Conservation (phyloP, 2,113 vertebrate genomes). For the Oncorhynchus mykiss region DNA sequence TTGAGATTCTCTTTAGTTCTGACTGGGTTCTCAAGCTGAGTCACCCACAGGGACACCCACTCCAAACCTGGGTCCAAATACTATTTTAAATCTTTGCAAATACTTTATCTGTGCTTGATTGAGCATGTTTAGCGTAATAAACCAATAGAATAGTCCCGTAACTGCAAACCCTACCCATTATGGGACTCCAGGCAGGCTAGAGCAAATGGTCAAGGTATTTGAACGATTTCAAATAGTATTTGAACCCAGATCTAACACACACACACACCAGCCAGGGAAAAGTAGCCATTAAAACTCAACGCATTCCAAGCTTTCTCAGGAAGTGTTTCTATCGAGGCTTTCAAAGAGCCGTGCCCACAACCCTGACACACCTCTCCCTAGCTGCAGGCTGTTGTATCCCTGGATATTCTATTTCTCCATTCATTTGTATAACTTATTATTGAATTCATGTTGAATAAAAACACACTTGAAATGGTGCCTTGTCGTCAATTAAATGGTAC, state of each 20-base stretch:
- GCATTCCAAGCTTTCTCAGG: conserved; percentile 37
- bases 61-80: too few species aligned
- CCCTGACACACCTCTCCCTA: background rate
- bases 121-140: background rate
- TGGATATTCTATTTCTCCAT: background rate
- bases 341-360: conserved; percentile 4
- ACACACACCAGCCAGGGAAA: conserved; percentile 9
- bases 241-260: background rate
- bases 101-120: background rate
- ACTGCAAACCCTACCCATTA: too few species aligned
- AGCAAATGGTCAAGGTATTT: background rate
- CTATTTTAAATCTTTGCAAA: too few species aligned
- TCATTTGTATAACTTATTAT: background rate
- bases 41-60: conserved; percentile 21
- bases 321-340: conserved; percentile 26
- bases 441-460: background rate
- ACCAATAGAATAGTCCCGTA: background rate
- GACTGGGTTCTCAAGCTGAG: conserved; percentile 34
- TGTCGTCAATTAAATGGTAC: too few species aligned
- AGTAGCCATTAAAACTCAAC: conserved; percentile 16
- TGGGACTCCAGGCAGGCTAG: too few species aligned
- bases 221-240: too few species aligned
- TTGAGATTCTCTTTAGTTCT: conserved; percentile 33
- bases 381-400: conserved; percentile 23
- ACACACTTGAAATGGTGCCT: background rate